Percentiles rank a stretch among this genome's conserved stretches.
These are phyloP conservation scores for Stichopus chloronotus DNA, from an alignment of 35 echinoderm and acorn worm genomes.

Conservation along the genomic window DNA sequence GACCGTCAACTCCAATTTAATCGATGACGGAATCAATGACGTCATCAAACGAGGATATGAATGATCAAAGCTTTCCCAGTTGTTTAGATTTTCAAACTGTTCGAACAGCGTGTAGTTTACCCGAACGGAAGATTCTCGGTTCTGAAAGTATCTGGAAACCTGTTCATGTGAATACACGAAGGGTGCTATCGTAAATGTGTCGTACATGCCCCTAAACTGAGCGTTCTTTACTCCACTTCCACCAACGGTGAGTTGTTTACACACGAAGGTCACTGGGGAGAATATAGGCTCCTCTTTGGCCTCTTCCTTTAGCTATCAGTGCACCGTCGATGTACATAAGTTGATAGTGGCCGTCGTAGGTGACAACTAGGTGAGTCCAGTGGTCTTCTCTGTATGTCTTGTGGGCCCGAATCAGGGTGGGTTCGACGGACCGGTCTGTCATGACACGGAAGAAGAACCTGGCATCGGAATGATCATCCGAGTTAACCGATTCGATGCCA, in stretches of 20 bases:
- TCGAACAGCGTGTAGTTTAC: conserved; percentile 39
- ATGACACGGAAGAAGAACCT: conserved; percentile 67
- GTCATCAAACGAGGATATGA: conserved; percentile 40
- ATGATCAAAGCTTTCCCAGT: conserved; percentile 68
- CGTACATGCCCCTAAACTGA: conserved; percentile 72
- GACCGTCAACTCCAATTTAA: conserved; percentile 21
- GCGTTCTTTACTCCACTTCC: conserved; percentile 54
- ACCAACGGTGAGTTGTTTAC: conserved; percentile 85
- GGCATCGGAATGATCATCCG: conserved; percentile 38
- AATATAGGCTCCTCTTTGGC: conserved; percentile 81
- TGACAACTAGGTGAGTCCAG: conserved; percentile 85
- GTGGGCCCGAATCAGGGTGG: conserved; percentile 39
- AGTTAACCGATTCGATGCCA: conserved; percentile 45
- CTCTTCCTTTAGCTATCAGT: conserved; percentile 60
- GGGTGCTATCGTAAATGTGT: conserved; percentile 62
- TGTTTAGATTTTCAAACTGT: conserved; percentile 57
- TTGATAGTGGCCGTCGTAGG: conserved; percentile 75
- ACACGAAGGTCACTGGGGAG: conserved; percentile 55
- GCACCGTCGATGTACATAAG: conserved; percentile 91
- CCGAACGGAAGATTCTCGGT: neutral
- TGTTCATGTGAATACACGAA: conserved; percentile 48
- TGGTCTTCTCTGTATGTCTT: conserved; percentile 62
- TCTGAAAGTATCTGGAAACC: conserved; percentile 49
- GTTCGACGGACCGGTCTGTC: conserved; percentile 74
- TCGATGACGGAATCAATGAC: conserved; percentile 52